Evolutionary conservation across 1,140 invertebrate genomes (phyloP).

Genomic region (Calliphora vicina): DNA sequence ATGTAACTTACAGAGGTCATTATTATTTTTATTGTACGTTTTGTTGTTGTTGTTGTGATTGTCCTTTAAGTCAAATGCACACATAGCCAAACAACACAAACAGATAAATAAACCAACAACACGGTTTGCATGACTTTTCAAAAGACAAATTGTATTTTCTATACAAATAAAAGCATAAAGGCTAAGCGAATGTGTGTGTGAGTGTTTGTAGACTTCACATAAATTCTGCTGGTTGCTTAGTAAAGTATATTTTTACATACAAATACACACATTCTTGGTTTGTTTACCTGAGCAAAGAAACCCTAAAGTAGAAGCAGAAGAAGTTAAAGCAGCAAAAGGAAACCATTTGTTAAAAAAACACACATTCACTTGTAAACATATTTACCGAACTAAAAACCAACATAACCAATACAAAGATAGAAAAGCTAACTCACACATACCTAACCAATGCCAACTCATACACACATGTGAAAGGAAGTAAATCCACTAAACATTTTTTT

Average conservation of each 20-base stretch:
- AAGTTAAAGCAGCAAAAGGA: background rate
- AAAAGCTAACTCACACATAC: background rate
- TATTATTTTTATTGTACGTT: background rate
- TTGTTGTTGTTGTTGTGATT: background rate
- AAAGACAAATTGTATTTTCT: background rate
- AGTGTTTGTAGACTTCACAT: too few relatives aligned
- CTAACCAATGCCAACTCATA: background rate
- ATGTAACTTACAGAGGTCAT: background rate
- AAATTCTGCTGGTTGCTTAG: background rate
- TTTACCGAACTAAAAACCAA: conserved; percentile 1
- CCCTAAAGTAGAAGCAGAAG: background rate
- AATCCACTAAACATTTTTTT: too few relatives aligned
- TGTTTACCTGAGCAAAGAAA: background rate
- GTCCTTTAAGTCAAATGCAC: conserved; percentile 1
- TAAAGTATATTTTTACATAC: too few relatives aligned
- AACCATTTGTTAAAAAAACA: background rate
- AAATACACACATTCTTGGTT: background rate
- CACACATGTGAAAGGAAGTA: background rate
- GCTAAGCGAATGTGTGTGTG: background rate
- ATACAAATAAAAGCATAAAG: background rate
- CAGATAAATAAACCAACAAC: background rate
- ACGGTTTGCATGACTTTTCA: background rate
- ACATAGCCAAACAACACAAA: background rate
- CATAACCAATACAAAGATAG: background rate
- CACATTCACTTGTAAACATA: background rate